Conservation (phyloP, 2,888 invertebrate genomes). For the Chironomus riparius region DNA sequence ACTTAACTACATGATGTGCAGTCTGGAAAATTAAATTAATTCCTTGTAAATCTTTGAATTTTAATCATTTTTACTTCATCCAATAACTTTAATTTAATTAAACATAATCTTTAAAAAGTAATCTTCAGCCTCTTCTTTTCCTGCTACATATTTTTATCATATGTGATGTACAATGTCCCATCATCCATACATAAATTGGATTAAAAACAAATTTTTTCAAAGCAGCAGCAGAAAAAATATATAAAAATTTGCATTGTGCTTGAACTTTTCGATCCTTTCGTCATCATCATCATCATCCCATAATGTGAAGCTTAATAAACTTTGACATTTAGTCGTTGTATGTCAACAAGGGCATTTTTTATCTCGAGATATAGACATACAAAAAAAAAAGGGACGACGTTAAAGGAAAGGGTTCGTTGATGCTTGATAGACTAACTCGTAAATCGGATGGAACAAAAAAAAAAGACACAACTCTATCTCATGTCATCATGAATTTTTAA, state of each 20-base stretch:
- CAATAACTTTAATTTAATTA: too few species aligned
- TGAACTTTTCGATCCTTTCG: too few species aligned
- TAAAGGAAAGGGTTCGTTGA: not conserved
- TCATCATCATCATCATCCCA: not conserved
- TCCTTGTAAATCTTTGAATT: too few species aligned
- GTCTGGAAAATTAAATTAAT: too few species aligned
- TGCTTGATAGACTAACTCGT: not conserved
- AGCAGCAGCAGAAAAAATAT: not conserved
- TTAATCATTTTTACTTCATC: too few species aligned
- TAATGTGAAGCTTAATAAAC: not conserved
- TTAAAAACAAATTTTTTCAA: not conserved
- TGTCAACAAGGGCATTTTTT: not conserved
- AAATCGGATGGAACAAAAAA: not conserved
- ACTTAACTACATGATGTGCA: too few species aligned
- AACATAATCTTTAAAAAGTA: too few species aligned
- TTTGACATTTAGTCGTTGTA: not conserved
- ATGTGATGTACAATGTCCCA: not conserved
- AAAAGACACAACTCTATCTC: not conserved
- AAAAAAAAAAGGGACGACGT: not conserved
- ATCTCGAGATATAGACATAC: not conserved
- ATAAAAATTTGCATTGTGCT: too few species aligned
- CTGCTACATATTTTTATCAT: too few species aligned
- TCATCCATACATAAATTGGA: not conserved
- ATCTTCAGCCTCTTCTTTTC: too few species aligned
- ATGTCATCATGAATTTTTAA: conserved; percentile 3